A percentile compares a stretch with the other conserved stretches of the same genome.
phyloP scores from a whole-genome alignment of 1,140 invertebrate species.

The Eufriesea mexicana region DNA sequence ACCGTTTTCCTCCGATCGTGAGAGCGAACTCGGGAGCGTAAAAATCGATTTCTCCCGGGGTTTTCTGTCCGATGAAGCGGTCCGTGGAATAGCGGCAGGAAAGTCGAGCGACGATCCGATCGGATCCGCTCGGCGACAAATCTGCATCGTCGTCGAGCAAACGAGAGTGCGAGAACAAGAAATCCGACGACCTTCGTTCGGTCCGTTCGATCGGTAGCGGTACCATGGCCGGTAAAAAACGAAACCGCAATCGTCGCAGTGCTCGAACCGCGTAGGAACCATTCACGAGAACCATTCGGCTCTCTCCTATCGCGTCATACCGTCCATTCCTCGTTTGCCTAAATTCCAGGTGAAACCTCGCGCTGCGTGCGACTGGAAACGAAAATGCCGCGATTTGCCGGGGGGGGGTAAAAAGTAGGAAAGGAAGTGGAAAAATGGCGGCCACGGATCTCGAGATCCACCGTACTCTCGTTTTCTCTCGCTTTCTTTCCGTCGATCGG shows the following conservation, averaged over 20 bases:
- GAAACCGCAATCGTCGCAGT: constrained; percentile 54
- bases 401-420: neutral
- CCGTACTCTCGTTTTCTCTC: constrained; percentile 25
- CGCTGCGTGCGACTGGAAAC: neutral
- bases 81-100: constrained; percentile 35
- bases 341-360: constrained; percentile 39
- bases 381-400: neutral
- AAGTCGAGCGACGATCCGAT: constrained; percentile 50
- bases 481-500: neutral
- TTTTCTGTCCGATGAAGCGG: constrained; percentile 34
- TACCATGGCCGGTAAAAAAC: constrained; percentile 43
- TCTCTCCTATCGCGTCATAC: neutral
- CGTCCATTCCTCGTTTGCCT: neutral
- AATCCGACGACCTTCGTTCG: constrained; percentile 63
- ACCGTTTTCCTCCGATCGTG: constrained; percentile 17
- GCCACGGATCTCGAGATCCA: no score
- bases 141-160: constrained; percentile 53
- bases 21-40: constrained; percentile 20
- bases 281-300: constrained; percentile 26
- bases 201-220: constrained; percentile 40
- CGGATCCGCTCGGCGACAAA: constrained; percentile 47
- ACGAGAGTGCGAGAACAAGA: constrained; percentile 66
- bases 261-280: constrained; percentile 50
- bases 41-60: constrained; percentile 60
- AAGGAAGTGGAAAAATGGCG: neutral